phyloP scores from a whole-genome alignment of 1,140 invertebrate species.

The Conopomorpha cramerella region DNA sequence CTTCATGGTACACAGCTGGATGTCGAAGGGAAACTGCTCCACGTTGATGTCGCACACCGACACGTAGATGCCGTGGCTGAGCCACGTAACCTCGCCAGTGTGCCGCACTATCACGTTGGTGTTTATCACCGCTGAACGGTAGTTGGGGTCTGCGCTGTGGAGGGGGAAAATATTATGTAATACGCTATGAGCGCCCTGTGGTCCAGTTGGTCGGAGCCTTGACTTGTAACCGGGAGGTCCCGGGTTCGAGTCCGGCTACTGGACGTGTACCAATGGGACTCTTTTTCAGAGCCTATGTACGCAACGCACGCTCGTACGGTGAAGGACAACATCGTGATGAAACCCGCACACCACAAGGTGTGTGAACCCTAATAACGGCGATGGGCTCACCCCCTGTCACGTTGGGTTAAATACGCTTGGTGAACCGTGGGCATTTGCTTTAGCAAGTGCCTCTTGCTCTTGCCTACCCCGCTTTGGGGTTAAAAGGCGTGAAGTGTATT shows the following conservation, averaged over 20 bases:
- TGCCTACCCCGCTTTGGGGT: too few relatives aligned
- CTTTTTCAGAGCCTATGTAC: too few relatives aligned
- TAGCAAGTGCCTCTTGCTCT: too few relatives aligned
- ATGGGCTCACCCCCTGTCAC: neutral
- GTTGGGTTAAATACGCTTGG: neutral
- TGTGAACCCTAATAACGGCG: too few relatives aligned
- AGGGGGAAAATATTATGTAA: too few relatives aligned
- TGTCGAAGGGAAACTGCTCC: conserved; percentile 93
- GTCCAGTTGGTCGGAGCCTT: neutral
- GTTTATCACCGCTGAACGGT: conserved; percentile 78
- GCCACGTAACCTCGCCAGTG: conserved; percentile 76
- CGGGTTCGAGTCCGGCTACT: neutral
- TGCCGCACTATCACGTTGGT: conserved; percentile 79
- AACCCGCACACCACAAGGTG: too few relatives aligned
- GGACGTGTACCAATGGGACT: too few relatives aligned
- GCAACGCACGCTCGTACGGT: too few relatives aligned
- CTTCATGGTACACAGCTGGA: conserved; percentile 90
- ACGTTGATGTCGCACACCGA: conserved; percentile 91
- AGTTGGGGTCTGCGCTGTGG: conserved; percentile 81
- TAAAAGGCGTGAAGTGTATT: too few relatives aligned
- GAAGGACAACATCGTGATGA: too few relatives aligned
- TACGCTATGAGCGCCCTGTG: too few relatives aligned
- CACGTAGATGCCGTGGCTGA: conserved; percentile 83
- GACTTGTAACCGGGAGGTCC: neutral
- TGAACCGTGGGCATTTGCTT: too few relatives aligned